Conservation (phyloP, 2,797 vertebrate species). For the Scyliorhinus canicula region DNA sequence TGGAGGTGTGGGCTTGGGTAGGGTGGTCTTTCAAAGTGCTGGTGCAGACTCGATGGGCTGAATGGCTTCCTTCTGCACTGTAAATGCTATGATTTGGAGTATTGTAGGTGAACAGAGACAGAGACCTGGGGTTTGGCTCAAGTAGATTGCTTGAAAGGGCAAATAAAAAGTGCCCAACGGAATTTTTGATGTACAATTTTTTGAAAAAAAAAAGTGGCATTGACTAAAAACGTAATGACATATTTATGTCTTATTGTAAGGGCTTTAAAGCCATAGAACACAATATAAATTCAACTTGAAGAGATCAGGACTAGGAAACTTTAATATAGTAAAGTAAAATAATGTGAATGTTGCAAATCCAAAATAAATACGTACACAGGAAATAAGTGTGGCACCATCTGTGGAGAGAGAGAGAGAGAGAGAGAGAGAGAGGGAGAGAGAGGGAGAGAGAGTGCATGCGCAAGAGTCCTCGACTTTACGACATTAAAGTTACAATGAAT, state of each 20-base stretch:
- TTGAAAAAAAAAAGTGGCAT: not conserved
- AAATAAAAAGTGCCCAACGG: not conserved
- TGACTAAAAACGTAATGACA: not conserved
- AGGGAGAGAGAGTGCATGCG: no score
- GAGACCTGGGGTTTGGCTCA: not conserved
- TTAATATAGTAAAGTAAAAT: not conserved
- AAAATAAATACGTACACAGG: not conserved
- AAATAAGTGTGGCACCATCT: not conserved
- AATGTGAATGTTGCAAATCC: not conserved
- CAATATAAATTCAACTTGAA: not conserved
- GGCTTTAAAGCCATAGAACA: not conserved
- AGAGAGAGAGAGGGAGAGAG: not conserved
- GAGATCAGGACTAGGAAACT: not conserved
- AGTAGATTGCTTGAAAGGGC: not conserved
- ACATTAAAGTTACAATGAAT: no score
- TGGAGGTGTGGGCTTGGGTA: no score
- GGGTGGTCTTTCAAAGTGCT: no score
- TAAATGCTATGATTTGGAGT: no score
- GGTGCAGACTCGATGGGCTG: no score
- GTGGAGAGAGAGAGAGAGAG: not conserved
- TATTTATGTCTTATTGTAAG: not conserved
- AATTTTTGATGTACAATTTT: not conserved
- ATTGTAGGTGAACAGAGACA: not conserved
- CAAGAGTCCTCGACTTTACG: no score
- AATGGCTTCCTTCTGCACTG: no score